Conservation (phyloP, 2,888 invertebrate species). For the Iphiclides podalirius region DNA sequence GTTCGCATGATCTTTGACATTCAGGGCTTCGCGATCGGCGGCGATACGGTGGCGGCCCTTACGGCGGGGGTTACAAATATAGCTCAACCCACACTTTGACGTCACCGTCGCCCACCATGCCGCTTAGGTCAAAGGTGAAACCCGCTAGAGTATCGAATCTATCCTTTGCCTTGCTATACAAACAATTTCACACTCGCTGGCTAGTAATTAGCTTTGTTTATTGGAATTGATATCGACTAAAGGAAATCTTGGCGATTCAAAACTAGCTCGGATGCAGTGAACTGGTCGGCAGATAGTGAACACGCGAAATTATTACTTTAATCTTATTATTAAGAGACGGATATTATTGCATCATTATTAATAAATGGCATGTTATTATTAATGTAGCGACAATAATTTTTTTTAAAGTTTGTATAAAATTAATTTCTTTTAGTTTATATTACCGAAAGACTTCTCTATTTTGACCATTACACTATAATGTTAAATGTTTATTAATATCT, state of each 20-base stretch:
- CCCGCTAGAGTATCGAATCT: neutral
- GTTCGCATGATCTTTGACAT: slow-evolving; percentile 16
- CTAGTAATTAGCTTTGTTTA: too few relatives aligned
- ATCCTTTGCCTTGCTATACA: too few relatives aligned
- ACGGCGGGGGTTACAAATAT: slow-evolving; percentile 41
- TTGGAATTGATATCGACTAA: too few relatives aligned
- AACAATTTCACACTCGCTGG: too few relatives aligned
- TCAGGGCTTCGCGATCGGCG: slow-evolving; percentile 16
- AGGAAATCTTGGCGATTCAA: too few relatives aligned
- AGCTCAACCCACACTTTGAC: slow-evolving; percentile 48
- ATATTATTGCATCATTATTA: neutral
- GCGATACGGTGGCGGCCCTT: slow-evolving; percentile 33
- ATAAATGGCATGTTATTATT: neutral
- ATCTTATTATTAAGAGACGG: neutral
- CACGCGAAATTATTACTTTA: neutral
- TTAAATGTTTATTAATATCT: too few relatives aligned
- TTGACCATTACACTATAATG: too few relatives aligned
- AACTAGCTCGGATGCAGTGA: too few relatives aligned
- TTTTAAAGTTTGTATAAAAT: neutral
- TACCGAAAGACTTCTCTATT: too few relatives aligned
- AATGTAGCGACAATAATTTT: neutral
- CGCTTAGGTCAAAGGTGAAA: slow-evolving; percentile 35
- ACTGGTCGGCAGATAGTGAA: neutral
- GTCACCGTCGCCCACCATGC: slow-evolving; percentile 41
- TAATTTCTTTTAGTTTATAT: too few relatives aligned